Evolutionary conservation across 2,888 invertebrate species (phyloP).

Genomic region (Torymus aiolomorphi): DNA sequence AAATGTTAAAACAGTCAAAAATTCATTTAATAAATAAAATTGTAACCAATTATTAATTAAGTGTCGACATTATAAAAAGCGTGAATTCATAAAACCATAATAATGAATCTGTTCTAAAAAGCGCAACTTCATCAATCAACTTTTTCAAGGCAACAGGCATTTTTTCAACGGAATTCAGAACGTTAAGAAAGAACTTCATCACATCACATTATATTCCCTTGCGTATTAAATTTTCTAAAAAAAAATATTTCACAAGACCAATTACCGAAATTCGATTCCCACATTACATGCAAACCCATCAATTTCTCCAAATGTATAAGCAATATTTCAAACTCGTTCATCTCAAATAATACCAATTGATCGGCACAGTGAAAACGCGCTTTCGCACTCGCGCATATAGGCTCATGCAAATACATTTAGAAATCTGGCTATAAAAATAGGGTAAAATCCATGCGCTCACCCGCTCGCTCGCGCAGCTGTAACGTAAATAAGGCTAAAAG

Average conservation of each 20-base stretch:
- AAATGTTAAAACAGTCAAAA: too few relatives aligned
- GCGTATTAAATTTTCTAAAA: too few relatives aligned
- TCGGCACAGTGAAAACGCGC: not conserved
- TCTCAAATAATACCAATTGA: conserved; percentile 9
- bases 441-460: conserved; percentile 30
- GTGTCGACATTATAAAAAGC: too few relatives aligned
- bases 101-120: not conserved
- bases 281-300: too few relatives aligned
- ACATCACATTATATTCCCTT: too few relatives aligned
- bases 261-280: too few relatives aligned
- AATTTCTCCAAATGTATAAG: too few relatives aligned
- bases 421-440: conserved; percentile 51
- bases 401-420: conserved; percentile 16
- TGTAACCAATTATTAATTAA: too few relatives aligned
- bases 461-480: not conserved
- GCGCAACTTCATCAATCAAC: conserved; percentile 19
- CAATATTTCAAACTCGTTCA: not conserved
- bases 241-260: too few relatives aligned
- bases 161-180: conserved; percentile 12
- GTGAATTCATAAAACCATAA: not conserved
- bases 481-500: conserved; percentile 55
- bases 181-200: not conserved
- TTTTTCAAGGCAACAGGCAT: not conserved
- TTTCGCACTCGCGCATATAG: not conserved
- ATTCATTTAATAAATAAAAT: too few relatives aligned